Evolutionary conservation across 37 sponge, comb jelly and placozoan species (phyloP).

Genomic region (Tethya wilhelma): DNA sequence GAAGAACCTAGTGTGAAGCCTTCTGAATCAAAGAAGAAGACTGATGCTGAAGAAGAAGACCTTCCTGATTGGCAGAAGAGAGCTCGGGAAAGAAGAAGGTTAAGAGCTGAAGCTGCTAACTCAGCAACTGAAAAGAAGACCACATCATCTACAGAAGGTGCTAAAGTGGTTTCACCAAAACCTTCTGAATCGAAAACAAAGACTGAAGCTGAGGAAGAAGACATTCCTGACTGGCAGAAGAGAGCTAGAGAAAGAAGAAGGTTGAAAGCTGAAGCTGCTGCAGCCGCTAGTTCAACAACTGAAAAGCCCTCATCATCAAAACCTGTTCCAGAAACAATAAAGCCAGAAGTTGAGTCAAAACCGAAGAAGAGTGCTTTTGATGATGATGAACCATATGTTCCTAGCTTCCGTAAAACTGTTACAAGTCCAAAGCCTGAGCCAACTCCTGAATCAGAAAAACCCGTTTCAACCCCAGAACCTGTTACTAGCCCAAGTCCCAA

Average conservation of each 20-base stretch:
- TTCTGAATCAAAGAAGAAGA: not conserved
- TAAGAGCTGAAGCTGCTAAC: constrained; percentile 21
- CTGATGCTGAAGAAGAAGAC: not conserved
- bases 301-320: too few relatives aligned
- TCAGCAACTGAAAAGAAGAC: too few relatives aligned
- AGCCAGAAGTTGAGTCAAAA: not conserved
- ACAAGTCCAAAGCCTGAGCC: not conserved
- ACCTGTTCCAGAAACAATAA: not conserved
- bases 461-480: not conserved
- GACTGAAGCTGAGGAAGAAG: not conserved
- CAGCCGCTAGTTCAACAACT: too few relatives aligned
- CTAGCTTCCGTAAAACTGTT: too few relatives aligned
- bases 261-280: constrained; percentile 20
- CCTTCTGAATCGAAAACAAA: not conserved
- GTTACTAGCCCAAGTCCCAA: not conserved
- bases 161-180: too few relatives aligned
- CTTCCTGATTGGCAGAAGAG: constrained; percentile 55
- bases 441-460: not conserved
- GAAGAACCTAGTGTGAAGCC: too few relatives aligned
- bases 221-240: constrained; percentile 53
- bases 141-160: too few relatives aligned
- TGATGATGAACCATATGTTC: too few relatives aligned
- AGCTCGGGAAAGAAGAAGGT: constrained; percentile 40
- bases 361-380: too few relatives aligned
- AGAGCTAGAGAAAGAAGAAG: constrained; percentile 38